Percentiles rank a stretch among this genome's conserved stretches.
Evolutionary conservation across 2,888 invertebrate genomes (phyloP).

Genomic region (Aleiodes testaceus): DNA sequence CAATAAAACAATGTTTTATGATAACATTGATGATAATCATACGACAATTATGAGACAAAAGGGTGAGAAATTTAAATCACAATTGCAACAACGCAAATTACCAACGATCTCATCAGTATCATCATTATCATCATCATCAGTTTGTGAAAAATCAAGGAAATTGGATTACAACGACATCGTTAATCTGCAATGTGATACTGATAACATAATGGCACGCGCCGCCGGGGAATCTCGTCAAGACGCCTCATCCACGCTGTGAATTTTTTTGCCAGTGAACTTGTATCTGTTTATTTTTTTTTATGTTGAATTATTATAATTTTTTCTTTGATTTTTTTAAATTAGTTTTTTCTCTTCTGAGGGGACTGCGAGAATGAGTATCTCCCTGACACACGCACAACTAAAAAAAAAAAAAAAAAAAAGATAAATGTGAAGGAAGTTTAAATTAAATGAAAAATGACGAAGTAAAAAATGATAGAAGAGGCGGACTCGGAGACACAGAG

Average conservation of each 20-base stretch:
- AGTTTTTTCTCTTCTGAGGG: constrained; percentile 17
- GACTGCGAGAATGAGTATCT: constrained; percentile 30
- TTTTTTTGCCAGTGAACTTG: constrained; percentile 31
- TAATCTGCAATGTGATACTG: constrained; percentile 22
- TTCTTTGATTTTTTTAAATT: constrained; percentile 9
- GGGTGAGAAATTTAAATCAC: constrained; percentile 29
- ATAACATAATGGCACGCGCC: constrained; percentile 34
- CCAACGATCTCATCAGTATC: constrained; percentile 15
- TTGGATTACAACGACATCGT: constrained; percentile 20
- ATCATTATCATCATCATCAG: constrained; percentile 12
- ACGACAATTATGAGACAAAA: constrained; percentile 14
- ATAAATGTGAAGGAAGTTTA: constrained; percentile 30
- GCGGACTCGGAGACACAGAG: constrained; percentile 50
- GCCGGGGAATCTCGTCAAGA: constrained; percentile 43
- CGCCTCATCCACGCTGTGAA: constrained; percentile 33
- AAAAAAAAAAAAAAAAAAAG: constrained; percentile 32
- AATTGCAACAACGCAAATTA: constrained; percentile 17
- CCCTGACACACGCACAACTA: constrained; percentile 42
- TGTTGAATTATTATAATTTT: constrained; percentile 1
- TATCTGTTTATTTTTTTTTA: constrained; percentile 22
- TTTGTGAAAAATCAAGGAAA: neutral
- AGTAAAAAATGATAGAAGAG: constrained; percentile 35
- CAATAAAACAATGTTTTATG: constrained; percentile 16
- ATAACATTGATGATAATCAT: constrained; percentile 30
- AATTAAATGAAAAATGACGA: constrained; percentile 29